These are phyloP conservation scores for Lytechinus variegatus DNA, from an alignment of 35 echinoderm and acorn worm genomes.

Conservation along the genomic window DNA sequence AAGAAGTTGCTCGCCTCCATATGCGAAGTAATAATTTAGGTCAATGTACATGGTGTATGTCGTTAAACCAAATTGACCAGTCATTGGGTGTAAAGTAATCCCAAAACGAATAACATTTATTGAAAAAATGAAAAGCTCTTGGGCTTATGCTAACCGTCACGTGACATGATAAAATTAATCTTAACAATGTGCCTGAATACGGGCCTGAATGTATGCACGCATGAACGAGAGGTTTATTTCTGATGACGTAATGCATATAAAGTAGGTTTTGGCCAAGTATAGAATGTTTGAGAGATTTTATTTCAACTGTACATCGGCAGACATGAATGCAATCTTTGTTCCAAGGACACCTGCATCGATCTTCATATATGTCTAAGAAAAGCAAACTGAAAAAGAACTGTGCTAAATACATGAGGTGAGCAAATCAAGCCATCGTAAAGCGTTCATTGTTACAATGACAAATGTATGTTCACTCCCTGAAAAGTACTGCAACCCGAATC, in stretches of 20 bases:
- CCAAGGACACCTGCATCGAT: slow-evolving; percentile 27
- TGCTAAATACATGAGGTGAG: slow-evolving; percentile 24
- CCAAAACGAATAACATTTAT: too few species aligned
- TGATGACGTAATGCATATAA: not conserved
- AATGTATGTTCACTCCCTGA: not conserved
- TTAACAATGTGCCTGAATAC: too few species aligned
- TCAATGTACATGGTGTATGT: too few species aligned
- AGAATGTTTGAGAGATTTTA: not conserved
- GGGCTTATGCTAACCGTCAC: too few species aligned
- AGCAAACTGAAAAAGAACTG: not conserved
- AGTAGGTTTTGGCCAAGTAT: not conserved
- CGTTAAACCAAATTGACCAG: too few species aligned
- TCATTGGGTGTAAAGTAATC: too few species aligned
- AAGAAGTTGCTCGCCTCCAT: too few species aligned
- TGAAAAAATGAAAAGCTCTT: too few species aligned
- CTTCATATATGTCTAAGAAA: not conserved
- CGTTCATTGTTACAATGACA: slow-evolving; percentile 46
- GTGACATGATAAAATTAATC: too few species aligned
- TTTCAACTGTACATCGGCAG: not conserved
- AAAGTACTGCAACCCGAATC: slow-evolving; percentile 37
- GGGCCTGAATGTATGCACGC: too few species aligned
- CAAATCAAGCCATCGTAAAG: slow-evolving; percentile 38
- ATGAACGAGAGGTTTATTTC: not conserved
- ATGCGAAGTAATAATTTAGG: too few species aligned
- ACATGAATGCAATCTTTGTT: slow-evolving; percentile 5